These are phyloP conservation scores for Rynchops niger DNA, from an alignment of 2,113 vertebrate species.

Conservation along the genomic window DNA sequence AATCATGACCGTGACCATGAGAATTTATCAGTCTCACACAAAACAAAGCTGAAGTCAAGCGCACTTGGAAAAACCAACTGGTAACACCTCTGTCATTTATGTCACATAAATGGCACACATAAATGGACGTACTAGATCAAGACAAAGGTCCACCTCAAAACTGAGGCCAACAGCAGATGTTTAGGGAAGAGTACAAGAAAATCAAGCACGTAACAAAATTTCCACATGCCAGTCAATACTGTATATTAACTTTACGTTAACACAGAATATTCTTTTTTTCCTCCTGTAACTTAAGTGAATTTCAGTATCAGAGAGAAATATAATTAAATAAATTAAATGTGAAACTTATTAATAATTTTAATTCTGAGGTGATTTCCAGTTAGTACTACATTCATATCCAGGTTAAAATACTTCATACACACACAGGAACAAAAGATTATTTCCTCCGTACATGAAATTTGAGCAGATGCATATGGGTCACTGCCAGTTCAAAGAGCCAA, in stretches of 20 bases:
- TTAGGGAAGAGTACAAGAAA: neutral
- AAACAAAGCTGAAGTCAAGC: neutral
- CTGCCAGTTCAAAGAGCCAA: neutral
- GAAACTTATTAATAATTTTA: neutral
- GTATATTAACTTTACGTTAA: neutral
- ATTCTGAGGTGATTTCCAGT: neutral
- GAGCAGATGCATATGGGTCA: neutral
- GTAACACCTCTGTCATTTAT: neutral
- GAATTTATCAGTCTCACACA: neutral
- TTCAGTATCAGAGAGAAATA: neutral
- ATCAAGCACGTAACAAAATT: neutral
- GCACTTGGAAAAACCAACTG: neutral
- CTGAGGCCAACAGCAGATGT: neutral
- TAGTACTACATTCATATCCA: neutral
- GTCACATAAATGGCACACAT: neutral
- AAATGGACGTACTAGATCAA: neutral
- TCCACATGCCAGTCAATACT: neutral
- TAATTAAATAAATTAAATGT: too few relatives aligned
- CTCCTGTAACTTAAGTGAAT: neutral
- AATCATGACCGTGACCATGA: neutral
- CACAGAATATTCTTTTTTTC: fast-evolving
- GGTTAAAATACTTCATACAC: neutral
- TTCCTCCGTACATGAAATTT: neutral
- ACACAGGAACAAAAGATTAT: neutral
- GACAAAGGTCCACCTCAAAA: neutral